Conservation (phyloP, 2,888 invertebrate genomes). For the Cataglyphis cursor region DNA sequence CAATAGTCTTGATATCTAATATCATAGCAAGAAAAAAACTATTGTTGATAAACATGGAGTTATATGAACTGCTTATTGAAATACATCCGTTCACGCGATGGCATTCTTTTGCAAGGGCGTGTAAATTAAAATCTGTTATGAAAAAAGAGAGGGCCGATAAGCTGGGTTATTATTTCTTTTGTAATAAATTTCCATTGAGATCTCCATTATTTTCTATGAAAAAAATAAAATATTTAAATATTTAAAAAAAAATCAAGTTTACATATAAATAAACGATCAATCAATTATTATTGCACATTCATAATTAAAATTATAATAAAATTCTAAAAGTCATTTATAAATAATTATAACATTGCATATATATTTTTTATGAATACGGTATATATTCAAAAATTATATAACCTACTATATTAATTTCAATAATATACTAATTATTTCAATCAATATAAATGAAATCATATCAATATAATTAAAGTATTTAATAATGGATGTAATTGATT, state of each 20-base stretch:
- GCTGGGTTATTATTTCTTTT: background rate
- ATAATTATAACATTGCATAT: too few relatives aligned
- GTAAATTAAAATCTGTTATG: constrained; percentile 23
- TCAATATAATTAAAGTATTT: background rate
- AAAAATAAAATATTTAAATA: background rate
- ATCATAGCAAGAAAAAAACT: constrained; percentile 52
- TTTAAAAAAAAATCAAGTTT: background rate
- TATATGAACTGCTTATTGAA: constrained; percentile 22
- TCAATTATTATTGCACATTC: background rate
- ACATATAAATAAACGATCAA: constrained; percentile 3
- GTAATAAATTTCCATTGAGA: constrained; percentile 12
- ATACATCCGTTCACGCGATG: constrained; percentile 65
- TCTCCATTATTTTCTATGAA: constrained; percentile 12
- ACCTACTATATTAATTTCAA: background rate
- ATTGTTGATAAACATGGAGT: constrained; percentile 55
- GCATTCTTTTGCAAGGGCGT: constrained; percentile 57
- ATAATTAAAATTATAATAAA: constrained; percentile 1
- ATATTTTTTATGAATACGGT: too few relatives aligned
- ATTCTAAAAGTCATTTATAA: background rate
- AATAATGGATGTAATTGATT: background rate
- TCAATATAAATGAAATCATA: background rate
- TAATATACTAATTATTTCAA: background rate
- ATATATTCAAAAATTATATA: too few relatives aligned
- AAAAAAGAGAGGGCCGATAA: background rate
- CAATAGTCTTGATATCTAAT: constrained; percentile 59